Conservation (phyloP, 2,888 invertebrate genomes). For the Branchellion lobata region DNA sequence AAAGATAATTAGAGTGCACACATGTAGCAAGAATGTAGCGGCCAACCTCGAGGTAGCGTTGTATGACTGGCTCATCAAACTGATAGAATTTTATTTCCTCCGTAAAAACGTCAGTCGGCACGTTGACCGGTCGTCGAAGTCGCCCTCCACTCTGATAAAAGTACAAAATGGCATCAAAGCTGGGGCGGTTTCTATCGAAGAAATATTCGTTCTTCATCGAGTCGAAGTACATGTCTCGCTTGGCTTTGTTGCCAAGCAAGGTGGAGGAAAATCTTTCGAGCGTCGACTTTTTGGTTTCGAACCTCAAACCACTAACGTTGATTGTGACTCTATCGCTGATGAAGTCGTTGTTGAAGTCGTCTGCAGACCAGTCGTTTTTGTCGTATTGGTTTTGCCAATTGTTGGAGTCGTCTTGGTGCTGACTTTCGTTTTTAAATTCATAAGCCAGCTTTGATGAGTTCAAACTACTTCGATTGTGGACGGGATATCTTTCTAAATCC, state of each 20-base stretch:
- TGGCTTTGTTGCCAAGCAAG: slow-evolving; percentile 77
- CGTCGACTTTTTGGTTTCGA: slow-evolving; percentile 45
- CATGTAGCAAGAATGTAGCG: neutral
- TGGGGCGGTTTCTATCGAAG: slow-evolving; percentile 97
- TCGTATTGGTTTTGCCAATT: neutral
- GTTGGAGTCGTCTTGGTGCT: no score
- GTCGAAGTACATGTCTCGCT: slow-evolving; percentile 93
- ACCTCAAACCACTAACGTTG: slow-evolving; percentile 46
- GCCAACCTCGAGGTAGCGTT: slow-evolving; percentile 56
- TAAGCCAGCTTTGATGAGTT: no score
- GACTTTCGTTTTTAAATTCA: no score
- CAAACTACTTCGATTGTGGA: no score
- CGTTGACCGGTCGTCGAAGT: slow-evolving; percentile 94
- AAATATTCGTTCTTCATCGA: slow-evolving; percentile 97
- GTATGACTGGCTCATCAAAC: slow-evolving; percentile 83
- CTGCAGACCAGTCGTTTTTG: neutral
- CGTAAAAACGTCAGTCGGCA: slow-evolving; percentile 93
- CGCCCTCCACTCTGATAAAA: slow-evolving; percentile 73
- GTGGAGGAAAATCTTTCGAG: slow-evolving; percentile 41
- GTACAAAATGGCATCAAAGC: slow-evolving; percentile 93
- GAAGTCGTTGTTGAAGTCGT: neutral
- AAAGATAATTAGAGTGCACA: neutral
- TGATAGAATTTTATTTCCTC: slow-evolving; percentile 99
- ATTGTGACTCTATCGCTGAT: slow-evolving; percentile 41
- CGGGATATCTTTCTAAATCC: no score